Evolutionary conservation across 2,797 vertebrate species (phyloP).

Genomic region (Rhodeus uyekii): DNA sequence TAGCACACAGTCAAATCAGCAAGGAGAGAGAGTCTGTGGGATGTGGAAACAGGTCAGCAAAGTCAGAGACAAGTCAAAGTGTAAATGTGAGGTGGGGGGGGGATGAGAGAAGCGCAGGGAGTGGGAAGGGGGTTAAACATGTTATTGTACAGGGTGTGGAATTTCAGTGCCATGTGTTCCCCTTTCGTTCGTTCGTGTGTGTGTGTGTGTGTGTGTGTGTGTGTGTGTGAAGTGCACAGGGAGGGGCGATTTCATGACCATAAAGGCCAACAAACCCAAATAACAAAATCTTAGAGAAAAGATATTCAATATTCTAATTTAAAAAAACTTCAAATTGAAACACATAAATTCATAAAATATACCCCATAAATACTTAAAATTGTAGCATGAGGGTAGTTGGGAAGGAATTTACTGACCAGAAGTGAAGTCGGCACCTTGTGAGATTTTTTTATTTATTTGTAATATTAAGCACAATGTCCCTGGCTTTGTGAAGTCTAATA

Average conservation of each 20-base stretch:
- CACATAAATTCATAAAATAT: neutral
- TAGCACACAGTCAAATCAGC: neutral
- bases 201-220: neutral
- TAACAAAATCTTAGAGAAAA: neutral
- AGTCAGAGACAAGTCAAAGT: conserved; percentile 15
- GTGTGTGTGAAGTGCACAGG: neutral
- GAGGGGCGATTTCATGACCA: neutral
- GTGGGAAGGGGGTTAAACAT: conserved; percentile 40
- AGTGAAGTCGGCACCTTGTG: too few species aligned
- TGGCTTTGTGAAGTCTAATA: conserved; percentile 27
- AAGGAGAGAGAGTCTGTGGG: conserved; percentile 4
- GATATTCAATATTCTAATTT: neutral
- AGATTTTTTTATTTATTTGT: too few species aligned
- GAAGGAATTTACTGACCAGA: neutral
- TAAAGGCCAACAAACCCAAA: neutral
- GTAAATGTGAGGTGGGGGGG: conserved; percentile 9
- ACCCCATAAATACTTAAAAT: neutral
- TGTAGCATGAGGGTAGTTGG: neutral
- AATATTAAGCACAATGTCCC: too few species aligned
- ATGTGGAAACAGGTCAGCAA: conserved; percentile 36
- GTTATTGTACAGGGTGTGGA: conserved; percentile 59
- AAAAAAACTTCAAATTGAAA: too few species aligned
- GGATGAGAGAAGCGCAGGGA: neutral
- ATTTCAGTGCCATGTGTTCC: conserved; percentile 45
- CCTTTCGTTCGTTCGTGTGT: neutral